These are phyloP conservation scores for Ectropis grisescens DNA, from an alignment of 1,140 invertebrate genomes.

Conservation along the genomic window DNA sequence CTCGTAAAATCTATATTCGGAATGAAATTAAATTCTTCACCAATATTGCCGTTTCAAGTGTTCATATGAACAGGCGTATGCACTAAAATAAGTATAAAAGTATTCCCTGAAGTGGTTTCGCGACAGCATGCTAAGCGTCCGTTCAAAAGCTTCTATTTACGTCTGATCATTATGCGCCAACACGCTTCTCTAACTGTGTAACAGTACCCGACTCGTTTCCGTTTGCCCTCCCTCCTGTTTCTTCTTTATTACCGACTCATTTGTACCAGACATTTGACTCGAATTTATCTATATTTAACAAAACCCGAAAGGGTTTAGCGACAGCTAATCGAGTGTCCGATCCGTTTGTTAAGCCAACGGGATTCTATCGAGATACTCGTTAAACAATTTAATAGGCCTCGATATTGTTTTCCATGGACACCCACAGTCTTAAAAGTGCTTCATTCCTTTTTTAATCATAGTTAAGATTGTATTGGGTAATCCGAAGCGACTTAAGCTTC, in stretches of 20 bases:
- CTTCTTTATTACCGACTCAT: conserved; percentile 21
- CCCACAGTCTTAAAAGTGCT: not conserved
- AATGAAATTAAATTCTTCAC: too few species aligned
- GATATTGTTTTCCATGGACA: conserved; percentile 1
- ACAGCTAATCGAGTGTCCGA: too few species aligned
- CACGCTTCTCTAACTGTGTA: conserved; percentile 58
- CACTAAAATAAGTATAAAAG: conserved; percentile 16
- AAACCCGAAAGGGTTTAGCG: not conserved
- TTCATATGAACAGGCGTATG: not conserved
- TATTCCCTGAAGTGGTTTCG: conserved; percentile 30
- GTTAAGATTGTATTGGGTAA: too few species aligned
- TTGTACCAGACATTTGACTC: conserved; percentile 21
- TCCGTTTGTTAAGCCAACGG: too few species aligned
- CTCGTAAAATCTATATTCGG: too few species aligned
- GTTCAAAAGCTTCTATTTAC: conserved; percentile 47
- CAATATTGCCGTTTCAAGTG: too few species aligned
- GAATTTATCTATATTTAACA: conserved; percentile 15
- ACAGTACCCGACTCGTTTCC: conserved; percentile 52
- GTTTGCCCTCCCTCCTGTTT: conserved; percentile 20
- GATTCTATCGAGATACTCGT: too few species aligned
- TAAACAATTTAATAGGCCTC: too few species aligned
- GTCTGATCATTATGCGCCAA: conserved; percentile 53
- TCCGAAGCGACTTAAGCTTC: too few species aligned
- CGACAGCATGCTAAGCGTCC: conserved; percentile 32
- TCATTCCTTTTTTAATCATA: conserved; percentile 4